Percentiles rank a stretch among this genome's conserved stretches.
Conservation (phyloP, 2,113 vertebrate genomes). For the Epinephelus moara region DNA sequence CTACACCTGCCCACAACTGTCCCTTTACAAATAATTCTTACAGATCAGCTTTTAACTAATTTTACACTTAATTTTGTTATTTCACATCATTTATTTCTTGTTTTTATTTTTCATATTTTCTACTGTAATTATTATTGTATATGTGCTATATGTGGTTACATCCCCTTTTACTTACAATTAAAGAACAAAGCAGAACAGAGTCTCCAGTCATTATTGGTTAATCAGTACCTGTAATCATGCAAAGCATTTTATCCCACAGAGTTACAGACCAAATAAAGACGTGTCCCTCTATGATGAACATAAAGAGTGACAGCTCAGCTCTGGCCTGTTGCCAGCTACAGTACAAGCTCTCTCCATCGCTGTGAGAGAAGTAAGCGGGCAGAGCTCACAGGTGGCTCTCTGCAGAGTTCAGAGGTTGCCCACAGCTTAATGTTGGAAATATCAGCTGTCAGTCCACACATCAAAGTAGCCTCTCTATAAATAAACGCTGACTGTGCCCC, state of each 20-base stretch:
- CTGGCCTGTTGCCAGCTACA: slow-evolving; percentile 22
- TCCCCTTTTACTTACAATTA: slow-evolving; percentile 26
- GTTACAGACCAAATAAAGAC: slow-evolving; percentile 24
- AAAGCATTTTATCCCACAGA: not conserved
- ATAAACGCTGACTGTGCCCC: slow-evolving; percentile 67
- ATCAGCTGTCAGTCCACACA: slow-evolving; percentile 69
- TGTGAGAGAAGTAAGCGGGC: not conserved
- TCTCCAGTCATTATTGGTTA: not conserved
- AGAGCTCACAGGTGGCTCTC: slow-evolving; percentile 55
- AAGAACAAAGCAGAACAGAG: not conserved
- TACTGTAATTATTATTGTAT: too few species aligned
- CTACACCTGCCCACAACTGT: too few species aligned
- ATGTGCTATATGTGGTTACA: too few species aligned
- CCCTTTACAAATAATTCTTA: too few species aligned
- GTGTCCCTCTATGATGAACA: slow-evolving; percentile 20
- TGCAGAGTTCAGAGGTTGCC: slow-evolving; percentile 31
- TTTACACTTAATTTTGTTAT: too few species aligned
- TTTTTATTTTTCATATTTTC: too few species aligned
- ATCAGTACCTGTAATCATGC: not conserved
- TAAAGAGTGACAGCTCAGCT: slow-evolving; percentile 22
- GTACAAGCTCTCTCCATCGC: slow-evolving; percentile 3
- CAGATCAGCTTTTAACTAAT: too few species aligned
- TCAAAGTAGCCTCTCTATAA: slow-evolving; percentile 68
- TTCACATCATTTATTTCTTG: too few species aligned
- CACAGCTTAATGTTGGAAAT: slow-evolving; percentile 44